Evolutionary conservation across 2,797 vertebrate genomes (phyloP).

Genomic region (Pipistrellus pipistrellus): DNA sequence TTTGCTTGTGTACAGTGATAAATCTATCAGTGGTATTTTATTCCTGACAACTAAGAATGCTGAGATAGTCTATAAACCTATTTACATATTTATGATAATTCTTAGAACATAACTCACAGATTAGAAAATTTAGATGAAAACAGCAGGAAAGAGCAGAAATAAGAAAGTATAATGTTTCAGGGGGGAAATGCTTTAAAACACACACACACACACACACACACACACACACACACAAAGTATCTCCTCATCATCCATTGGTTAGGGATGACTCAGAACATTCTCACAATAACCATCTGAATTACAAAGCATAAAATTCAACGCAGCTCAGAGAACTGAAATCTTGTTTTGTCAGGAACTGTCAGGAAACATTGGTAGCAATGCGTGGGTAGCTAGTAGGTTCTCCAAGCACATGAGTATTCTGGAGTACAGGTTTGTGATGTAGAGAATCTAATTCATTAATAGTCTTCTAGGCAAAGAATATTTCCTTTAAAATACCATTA

Average conservation of each 20-base stretch:
- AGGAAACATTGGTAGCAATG: background rate
- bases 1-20: conserved; percentile 66
- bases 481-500: background rate
- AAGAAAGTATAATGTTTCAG: conserved; percentile 42
- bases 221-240: conserved; percentile 35
- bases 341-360: conserved; percentile 28
- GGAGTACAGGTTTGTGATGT: background rate
- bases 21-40: conserved; percentile 74
- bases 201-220: background rate
- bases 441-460: background rate
- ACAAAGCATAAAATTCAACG: conserved; percentile 29
- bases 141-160: conserved; percentile 46
- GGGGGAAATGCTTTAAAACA: conserved; percentile 23
- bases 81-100: conserved; percentile 76
- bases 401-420: background rate
- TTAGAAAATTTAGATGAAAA: conserved; percentile 71
- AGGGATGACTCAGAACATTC: conserved; percentile 68
- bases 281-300: conserved; percentile 43
- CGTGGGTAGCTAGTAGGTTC: background rate
- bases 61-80: conserved; percentile 64
- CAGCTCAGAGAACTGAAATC: background rate
- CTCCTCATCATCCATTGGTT: conserved; percentile 59
- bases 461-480: background rate
- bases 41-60: conserved; percentile 69
- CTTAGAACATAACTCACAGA: conserved; percentile 70